These are phyloP conservation scores for Sarcophaga variegata DNA, from an alignment of 2,888 invertebrate species.

Conservation along the genomic window DNA sequence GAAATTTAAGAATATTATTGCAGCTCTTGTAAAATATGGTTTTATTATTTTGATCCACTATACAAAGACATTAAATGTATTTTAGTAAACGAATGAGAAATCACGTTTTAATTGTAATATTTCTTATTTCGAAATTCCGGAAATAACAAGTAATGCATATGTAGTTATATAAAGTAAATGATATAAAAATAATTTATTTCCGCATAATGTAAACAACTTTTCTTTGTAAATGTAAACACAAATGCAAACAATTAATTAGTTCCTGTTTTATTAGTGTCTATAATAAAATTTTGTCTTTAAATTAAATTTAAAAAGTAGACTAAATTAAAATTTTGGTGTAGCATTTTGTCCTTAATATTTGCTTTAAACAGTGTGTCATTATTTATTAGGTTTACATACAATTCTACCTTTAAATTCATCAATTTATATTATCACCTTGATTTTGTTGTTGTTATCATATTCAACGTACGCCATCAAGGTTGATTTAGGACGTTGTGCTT, in stretches of 20 bases:
- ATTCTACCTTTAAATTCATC: slow-evolving; percentile 31
- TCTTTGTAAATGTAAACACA: neutral
- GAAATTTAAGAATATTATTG: too few relatives aligned
- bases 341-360: too few relatives aligned
- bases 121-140: neutral
- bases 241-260: neutral
- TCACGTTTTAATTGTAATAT: neutral
- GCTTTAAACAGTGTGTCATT: neutral
- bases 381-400: slow-evolving; percentile 1
- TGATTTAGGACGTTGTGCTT: slow-evolving; percentile 65
- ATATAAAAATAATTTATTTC: too few relatives aligned
- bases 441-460: slow-evolving; percentile 25
- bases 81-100: too few relatives aligned
- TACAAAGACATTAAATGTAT: too few relatives aligned
- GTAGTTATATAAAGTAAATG: neutral
- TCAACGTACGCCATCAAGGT: slow-evolving; percentile 53
- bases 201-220: too few relatives aligned
- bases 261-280: neutral
- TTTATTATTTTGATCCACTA: too few relatives aligned
- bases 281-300: too few relatives aligned
- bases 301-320: too few relatives aligned
- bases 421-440: slow-evolving; percentile 60
- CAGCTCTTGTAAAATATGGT: too few relatives aligned
- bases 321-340: too few relatives aligned
- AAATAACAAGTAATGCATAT: neutral